Conservation (phyloP, 37 sponge, comb jelly and placozoan species). For the Haliclona indistincta region DNA sequence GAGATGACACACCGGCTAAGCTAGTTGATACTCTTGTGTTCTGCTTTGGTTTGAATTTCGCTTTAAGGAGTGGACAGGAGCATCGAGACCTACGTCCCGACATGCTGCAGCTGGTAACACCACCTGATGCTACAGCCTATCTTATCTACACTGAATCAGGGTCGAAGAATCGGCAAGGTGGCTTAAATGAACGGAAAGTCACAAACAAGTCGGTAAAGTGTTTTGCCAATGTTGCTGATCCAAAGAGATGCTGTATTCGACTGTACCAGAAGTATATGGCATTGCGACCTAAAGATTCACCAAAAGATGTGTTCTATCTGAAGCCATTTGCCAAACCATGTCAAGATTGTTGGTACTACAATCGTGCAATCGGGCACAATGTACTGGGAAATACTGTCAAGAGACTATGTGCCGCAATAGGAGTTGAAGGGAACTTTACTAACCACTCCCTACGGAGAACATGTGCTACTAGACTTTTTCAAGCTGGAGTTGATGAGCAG, state of each 20-base stretch:
- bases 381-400: too few species aligned
- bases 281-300: neutral
- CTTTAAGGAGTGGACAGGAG: neutral
- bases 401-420: too few species aligned
- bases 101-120: too few species aligned
- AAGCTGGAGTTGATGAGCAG: too few species aligned
- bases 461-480: too few species aligned
- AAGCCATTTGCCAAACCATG: too few species aligned
- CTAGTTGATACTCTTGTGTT: neutral
- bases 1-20: neutral
- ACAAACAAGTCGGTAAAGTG: neutral
- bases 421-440: too few species aligned
- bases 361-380: too few species aligned
- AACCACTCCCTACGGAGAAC: too few species aligned
- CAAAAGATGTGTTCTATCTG: too few species aligned
- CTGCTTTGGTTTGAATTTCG: neutral
- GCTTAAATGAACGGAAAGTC: neutral
- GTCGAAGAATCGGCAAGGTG: neutral
- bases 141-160: neutral
- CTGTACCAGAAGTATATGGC: slow-evolving; percentile 14
- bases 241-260: slow-evolving; percentile 25
- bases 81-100: neutral
- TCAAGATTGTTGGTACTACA: too few species aligned
- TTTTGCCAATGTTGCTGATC: slow-evolving; percentile 4
- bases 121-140: neutral